Percentiles rank a stretch among this genome's conserved stretches.
These are phyloP conservation scores for Tinea pellionella DNA, from an alignment of 2,888 invertebrate genomes.

Conservation along the genomic window DNA sequence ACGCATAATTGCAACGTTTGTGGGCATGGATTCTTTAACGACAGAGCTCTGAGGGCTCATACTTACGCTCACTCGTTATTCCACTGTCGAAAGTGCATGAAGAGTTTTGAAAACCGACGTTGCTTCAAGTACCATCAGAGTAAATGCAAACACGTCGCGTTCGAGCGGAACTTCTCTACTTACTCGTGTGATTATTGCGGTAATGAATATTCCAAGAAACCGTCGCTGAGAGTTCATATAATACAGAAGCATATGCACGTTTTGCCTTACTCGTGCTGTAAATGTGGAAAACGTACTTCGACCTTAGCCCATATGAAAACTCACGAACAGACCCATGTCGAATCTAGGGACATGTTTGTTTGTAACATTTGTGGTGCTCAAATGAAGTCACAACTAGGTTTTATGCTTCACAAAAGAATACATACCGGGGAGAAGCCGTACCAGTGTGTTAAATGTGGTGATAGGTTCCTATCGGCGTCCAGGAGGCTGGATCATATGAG, in stretches of 20 bases:
- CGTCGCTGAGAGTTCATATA: slow-evolving; percentile 46
- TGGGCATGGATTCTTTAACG: slow-evolving; percentile 32
- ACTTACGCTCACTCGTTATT: slow-evolving; percentile 39
- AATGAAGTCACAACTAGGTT: slow-evolving; percentile 39
- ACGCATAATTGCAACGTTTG: slow-evolving; percentile 34
- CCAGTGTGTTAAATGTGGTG: slow-evolving; percentile 41
- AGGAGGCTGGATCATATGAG: slow-evolving; percentile 48
- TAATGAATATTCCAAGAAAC: slow-evolving; percentile 39
- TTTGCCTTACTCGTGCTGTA: slow-evolving; percentile 39
- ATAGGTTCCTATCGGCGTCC: slow-evolving; percentile 48
- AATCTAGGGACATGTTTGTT: slow-evolving; percentile 30
- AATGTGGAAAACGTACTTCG: slow-evolving; percentile 48
- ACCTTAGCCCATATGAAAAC: slow-evolving; percentile 41
- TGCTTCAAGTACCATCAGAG: slow-evolving; percentile 40
- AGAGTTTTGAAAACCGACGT: slow-evolving; percentile 40
- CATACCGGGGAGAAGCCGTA: slow-evolving; percentile 50
- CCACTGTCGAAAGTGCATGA: slow-evolving; percentile 35
- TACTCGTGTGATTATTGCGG: slow-evolving; percentile 48
- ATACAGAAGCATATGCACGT: slow-evolving; percentile 50
- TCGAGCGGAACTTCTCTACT: slow-evolving; percentile 7
- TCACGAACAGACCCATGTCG: slow-evolving; percentile 37
- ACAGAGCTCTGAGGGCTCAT: slow-evolving; percentile 40
- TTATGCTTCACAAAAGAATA: slow-evolving; percentile 40
- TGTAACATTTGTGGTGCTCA: slow-evolving; percentile 44
- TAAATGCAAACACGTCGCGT: slow-evolving; percentile 22